These are phyloP conservation scores for Prosapia bicincta DNA, from an alignment of 2,888 invertebrate genomes.

Conservation along the genomic window DNA sequence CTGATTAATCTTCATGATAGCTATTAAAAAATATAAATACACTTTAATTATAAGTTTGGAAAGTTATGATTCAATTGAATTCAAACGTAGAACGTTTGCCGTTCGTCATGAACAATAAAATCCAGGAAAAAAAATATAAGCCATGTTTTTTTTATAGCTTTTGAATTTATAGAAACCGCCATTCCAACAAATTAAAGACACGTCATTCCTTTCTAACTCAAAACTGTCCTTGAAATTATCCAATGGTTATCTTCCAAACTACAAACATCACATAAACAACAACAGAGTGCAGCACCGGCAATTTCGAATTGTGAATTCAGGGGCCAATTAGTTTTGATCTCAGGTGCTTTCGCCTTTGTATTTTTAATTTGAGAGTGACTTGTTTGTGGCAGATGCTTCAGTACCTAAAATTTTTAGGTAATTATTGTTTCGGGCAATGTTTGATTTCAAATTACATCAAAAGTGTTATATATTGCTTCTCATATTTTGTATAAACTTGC, in stretches of 20 bases:
- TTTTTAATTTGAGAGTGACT: not conserved
- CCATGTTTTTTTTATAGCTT: too few relatives aligned
- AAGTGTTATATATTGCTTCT: not conserved
- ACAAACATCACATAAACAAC: too few relatives aligned
- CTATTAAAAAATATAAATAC: too few relatives aligned
- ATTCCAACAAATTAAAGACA: not conserved
- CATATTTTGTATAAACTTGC: not conserved
- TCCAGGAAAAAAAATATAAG: too few relatives aligned
- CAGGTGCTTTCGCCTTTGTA: not conserved
- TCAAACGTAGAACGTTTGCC: too few relatives aligned
- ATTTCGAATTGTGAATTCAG: not conserved
- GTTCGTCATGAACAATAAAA: too few relatives aligned
- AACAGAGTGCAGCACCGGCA: not conserved
- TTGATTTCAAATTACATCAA: not conserved
- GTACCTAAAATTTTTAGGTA: not conserved
- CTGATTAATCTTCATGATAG: too few relatives aligned
- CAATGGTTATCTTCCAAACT: too few relatives aligned
- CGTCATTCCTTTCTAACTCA: not conserved
- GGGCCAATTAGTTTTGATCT: too few relatives aligned
- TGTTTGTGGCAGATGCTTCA: not conserved
- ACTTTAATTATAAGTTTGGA: too few relatives aligned
- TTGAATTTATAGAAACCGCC: too few relatives aligned
- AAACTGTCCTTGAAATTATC: not conserved
- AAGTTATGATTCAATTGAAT: too few relatives aligned
- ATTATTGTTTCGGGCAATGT: not conserved